A percentile compares a stretch with the other conserved stretches of the same genome.
Evolutionary conservation across 1,140 invertebrate species (phyloP).

Genomic region (Drosophila gunungcola): DNA sequence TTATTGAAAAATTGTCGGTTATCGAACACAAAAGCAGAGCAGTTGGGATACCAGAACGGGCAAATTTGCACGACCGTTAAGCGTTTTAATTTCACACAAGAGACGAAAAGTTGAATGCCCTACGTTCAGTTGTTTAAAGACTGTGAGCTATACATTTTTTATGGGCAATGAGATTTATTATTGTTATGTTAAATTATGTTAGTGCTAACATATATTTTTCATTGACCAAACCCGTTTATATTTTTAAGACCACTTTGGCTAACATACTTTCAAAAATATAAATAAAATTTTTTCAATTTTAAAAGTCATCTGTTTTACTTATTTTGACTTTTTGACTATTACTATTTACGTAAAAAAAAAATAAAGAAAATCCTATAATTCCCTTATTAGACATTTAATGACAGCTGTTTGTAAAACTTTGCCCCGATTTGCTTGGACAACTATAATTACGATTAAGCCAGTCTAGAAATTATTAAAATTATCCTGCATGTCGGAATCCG

Average conservation of each 20-base stretch:
- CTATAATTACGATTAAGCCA: constrained; percentile 1
- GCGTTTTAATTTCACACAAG: constrained; percentile 72
- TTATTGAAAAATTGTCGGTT: constrained; percentile 82
- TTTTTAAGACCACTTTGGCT: no score
- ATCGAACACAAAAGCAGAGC: constrained; percentile 35
- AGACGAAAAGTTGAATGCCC: constrained; percentile 57
- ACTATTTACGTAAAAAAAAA: no score
- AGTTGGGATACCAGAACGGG: constrained; percentile 16
- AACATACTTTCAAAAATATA: no score
- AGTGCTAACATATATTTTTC: not conserved
- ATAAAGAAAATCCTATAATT: no score
- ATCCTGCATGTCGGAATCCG: constrained; percentile 10
- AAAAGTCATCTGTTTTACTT: no score
- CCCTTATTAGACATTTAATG: no score
- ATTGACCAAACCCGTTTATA: no score
- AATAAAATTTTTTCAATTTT: no score
- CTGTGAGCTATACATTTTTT: not conserved
- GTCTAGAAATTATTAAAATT: constrained; percentile 11
- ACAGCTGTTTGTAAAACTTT: no score
- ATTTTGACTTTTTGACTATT: no score
- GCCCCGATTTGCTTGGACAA: not conserved
- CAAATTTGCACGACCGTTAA: constrained; percentile 53
- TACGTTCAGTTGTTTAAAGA: constrained; percentile 19
- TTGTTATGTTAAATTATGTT: no score
- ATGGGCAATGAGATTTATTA: not conserved